Evolutionary conservation across 1,140 invertebrate genomes (phyloP), one percentile per base, ranked within the genome.

Genomic region (Battus philenor): DNA sequence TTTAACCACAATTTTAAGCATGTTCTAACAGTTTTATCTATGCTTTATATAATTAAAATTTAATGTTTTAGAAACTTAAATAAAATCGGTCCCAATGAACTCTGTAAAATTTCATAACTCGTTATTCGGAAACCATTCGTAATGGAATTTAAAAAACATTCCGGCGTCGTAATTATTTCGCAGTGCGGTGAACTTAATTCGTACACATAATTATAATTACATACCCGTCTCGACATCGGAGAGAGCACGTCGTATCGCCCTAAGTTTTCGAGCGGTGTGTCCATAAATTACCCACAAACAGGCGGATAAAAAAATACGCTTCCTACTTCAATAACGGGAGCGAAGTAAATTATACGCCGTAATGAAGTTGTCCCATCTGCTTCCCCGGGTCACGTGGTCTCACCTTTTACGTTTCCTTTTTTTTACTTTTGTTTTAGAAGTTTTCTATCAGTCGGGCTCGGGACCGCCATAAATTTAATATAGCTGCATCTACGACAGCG

Each of bases 341-440:
- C 73, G 68, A 57, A 73, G 73, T 82, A 79, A 82, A 73, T 79
- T 80, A 76, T 76, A 69, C 39, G 53, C 62, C 65, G 71, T 81
- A 81, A 81, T 81, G 73, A 78, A 77, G 68, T 71, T 65, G 73
- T 76, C 65, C 54, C 80, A 84, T 78, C 80, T 81, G 80, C 72
- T 58, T 50, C 59, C 47, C 4, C 34, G 55, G 55, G 63, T 76
- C 74, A 69, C 59, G 64, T 72, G 73, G 65, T 64, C 56, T 63
- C 61, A 65, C 64, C 74, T 72, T 74, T 69, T 66, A 47, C 53
- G 64, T 68, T 64, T 55, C 58, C 34, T 57, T 53, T 56, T 59
- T 44, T 45, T 44, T 41, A 26, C 36, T 43, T 68, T 67, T 68
- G 49, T 72, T 59, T 71, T 64, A 63, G 59, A 61, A 65, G 62